Conservation (phyloP, 2,113 vertebrate genomes). For the Gymnarchus niloticus region DNA sequence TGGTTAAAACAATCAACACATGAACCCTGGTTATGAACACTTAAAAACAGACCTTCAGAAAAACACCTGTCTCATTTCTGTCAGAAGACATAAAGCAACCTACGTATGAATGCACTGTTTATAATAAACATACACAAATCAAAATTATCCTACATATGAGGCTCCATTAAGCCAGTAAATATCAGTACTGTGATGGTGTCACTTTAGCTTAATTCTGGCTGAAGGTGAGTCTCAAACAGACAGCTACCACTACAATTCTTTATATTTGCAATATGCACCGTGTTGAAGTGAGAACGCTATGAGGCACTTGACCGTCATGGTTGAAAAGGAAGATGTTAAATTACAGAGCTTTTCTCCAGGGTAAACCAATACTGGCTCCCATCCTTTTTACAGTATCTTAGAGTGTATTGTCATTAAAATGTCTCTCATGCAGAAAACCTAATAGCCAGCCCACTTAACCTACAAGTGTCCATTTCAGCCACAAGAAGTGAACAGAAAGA, state of each 20-base stretch:
- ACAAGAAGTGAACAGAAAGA: slow-evolving; percentile 44
- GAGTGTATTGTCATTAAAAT: slow-evolving; percentile 63
- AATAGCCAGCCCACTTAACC: slow-evolving; percentile 61
- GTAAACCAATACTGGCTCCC: slow-evolving; percentile 59
- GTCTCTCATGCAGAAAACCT: slow-evolving; percentile 60
- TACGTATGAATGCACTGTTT: background rate
- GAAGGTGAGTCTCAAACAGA: background rate
- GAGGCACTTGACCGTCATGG: slow-evolving; percentile 15
- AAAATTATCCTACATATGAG: background rate
- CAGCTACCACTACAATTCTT: background rate
- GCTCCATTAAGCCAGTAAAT: background rate
- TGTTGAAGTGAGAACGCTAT: background rate
- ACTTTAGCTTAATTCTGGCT: background rate
- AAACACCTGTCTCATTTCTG: slow-evolving; percentile 7
- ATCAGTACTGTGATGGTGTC: background rate
- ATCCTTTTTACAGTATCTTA: slow-evolving; percentile 55
- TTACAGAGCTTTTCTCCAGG: slow-evolving; percentile 58
- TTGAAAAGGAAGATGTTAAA: slow-evolving; percentile 56
- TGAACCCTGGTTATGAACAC: background rate
- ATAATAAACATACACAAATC: background rate
- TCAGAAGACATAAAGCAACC: background rate
- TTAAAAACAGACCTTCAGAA: background rate
- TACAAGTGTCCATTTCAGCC: slow-evolving; percentile 47
- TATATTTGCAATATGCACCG: background rate
- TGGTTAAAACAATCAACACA: background rate